These are phyloP conservation scores for Luperina testacea DNA, from an alignment of 2,888 invertebrate genomes.

Conservation along the genomic window DNA sequence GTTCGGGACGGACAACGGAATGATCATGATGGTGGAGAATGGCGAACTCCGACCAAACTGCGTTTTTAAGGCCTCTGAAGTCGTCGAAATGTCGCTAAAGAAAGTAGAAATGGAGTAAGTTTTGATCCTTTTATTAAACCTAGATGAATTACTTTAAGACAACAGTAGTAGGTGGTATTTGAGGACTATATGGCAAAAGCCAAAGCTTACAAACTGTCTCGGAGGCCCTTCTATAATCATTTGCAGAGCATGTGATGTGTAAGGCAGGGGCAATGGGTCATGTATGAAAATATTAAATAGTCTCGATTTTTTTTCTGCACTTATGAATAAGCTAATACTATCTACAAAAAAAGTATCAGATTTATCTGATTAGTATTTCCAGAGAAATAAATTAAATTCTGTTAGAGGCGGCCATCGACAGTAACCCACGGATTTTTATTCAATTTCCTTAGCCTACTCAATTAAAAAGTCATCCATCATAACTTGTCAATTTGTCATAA, in stretches of 20 bases:
- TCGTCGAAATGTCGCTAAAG: constrained; percentile 91
- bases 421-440: too few relatives aligned
- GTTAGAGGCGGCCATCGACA: too few relatives aligned
- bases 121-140: background rate
- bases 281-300: too few relatives aligned
- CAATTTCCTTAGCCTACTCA: too few relatives aligned
- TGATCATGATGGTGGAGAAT: constrained; percentile 95
- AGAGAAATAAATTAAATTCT: too few relatives aligned
- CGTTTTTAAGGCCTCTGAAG: constrained; percentile 91
- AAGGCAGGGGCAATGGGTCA: background rate
- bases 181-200: background rate
- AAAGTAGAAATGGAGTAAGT: constrained; percentile 90
- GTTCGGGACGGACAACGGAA: constrained; percentile 94
- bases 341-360: too few relatives aligned
- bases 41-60: constrained; percentile 94
- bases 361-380: too few relatives aligned
- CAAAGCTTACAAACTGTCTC: background rate
- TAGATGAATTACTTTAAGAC: background rate
- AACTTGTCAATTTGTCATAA: too few relatives aligned
- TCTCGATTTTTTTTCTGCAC: too few relatives aligned
- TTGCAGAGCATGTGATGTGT: background rate
- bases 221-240: constrained; percentile 1
- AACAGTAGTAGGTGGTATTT: background rate
- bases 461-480: too few relatives aligned
- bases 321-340: too few relatives aligned